Evolutionary conservation across 1,140 invertebrate genomes (phyloP), one percentile per base, ranked within the genome.

Genomic region (Halesus radiatus): DNA sequence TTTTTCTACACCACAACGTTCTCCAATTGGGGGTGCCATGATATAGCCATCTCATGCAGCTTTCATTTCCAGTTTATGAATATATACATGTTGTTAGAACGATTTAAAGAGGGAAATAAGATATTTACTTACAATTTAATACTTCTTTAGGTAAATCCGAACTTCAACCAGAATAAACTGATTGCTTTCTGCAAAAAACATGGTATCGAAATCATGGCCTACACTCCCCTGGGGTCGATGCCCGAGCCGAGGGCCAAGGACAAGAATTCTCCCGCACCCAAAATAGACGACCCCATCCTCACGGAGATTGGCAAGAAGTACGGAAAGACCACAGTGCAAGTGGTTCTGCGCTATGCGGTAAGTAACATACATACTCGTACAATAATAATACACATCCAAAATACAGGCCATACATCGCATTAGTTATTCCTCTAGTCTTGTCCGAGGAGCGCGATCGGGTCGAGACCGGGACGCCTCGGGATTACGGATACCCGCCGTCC

Each of bases 171-270:
- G 85, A 89, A 88, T 37, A 89, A 91, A 54, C 86, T 96, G 58
- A 89, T 93, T 23, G 85, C 90, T 6, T 94, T 93, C 81, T 96
- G 94, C 86, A 90, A 92, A 56, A 84, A 88, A 6, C 87, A 91
- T 7, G 89, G 89, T 15, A 93, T 96, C 37, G 84, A 87, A 0
- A 85, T 96, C 2, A 94, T 93, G 77, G 94, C 93, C 3, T 97
- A 96, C 88, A 92, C 93, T 85, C 95, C 95, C 0, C 90, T 97
- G n/a, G 95, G 94, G 0, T 93, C 94, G 62, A 85, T 91, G 75
- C 88, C 90, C 3, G 84, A 86, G 70, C 37, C 50, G 13, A 84
- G 88, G 22, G 76, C 85, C 76, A 83, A 56, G 53, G 74, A 79
- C n/a, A 87, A 90, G 0, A 87, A 88, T 13, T 89, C 92, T 18